phyloP scores from a whole-genome alignment of 1,140 invertebrate genomes.

The Pseudomyrmex sp. region DNA sequence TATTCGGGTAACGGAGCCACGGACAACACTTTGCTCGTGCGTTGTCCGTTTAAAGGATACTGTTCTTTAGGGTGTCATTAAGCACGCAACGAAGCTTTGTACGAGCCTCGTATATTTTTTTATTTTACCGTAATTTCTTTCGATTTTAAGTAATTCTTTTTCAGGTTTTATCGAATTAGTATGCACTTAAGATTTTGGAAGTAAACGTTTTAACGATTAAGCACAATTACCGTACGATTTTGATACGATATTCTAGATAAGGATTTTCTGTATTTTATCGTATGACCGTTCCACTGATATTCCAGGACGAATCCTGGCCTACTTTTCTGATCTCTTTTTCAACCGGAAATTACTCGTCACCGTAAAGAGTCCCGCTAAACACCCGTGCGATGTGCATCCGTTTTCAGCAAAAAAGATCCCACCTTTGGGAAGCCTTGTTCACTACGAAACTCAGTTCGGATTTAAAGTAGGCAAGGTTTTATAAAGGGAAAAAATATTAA shows the following conservation, averaged over 20 bases:
- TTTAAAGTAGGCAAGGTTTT: slow-evolving; percentile 4
- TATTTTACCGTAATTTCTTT: background rate
- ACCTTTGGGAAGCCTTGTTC: slow-evolving; percentile 31
- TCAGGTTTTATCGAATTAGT: background rate
- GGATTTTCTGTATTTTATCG: background rate
- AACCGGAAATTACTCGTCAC: slow-evolving; percentile 62
- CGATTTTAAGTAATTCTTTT: background rate
- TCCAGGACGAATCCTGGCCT: slow-evolving; percentile 34
- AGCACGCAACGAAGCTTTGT: background rate
- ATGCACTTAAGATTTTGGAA: background rate
- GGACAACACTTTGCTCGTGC: slow-evolving; percentile 39
- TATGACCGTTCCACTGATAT: slow-evolving; percentile 8
- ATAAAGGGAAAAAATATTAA: slow-evolving; percentile 76
- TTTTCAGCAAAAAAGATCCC: slow-evolving; percentile 65
- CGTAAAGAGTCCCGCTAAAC: slow-evolving; percentile 67
- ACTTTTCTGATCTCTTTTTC: slow-evolving; percentile 53
- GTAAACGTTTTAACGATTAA: background rate
- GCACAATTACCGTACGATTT: background rate
- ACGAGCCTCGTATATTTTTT: background rate
- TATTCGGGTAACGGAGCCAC: slow-evolving; percentile 40
- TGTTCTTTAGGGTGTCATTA: slow-evolving; percentile 35
- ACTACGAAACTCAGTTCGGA: slow-evolving; percentile 63
- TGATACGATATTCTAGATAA: background rate
- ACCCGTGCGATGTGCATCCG: slow-evolving; percentile 45
- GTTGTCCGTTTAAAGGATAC: slow-evolving; percentile 42